Evolutionary conservation across 1,140 invertebrate species (phyloP), one percentile per base, ranked within the genome.

Genomic region (Cotesia glomerata): DNA sequence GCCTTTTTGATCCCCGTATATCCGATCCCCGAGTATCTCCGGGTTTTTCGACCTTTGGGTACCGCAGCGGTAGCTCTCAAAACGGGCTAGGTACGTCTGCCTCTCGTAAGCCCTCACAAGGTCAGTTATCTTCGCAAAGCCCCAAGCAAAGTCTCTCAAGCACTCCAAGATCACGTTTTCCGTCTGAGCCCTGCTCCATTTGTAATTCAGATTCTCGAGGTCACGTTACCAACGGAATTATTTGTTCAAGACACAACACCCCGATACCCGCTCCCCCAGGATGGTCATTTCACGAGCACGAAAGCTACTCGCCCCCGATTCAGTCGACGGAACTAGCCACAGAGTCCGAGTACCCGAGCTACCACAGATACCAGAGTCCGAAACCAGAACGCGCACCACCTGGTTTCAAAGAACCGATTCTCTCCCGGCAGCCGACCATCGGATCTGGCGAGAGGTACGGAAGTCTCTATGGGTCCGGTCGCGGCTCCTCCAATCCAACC

Each of bases 1-100:
- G 92, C 78, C 84, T 94, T 3, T 93, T 93, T 78, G 90, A 92
- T n/a, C 69, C 81, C 0, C 74, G 77, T 14, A 74, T 80, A 5
- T n/a, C 76, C 0, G 81, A 85, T 8, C 36, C 74, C 1, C 61
- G 56, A 14, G 49, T 75, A 14, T 77, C 72, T 0, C 18, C 72
- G 3, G 74, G 74, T 11, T 85, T 86, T 59, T 85, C 84, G 0
- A 86, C 85, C 1, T 86, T 85, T 52, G 84, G 84, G 2, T 80
- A 84, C 8, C 75, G 76, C 45, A 79, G 73, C 11, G 77, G 71
- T 26, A 72, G 69, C 45, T 81, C 73, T 52, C 81, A 76, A 67
- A 86, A 80, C 69, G 80, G 74, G 65, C 80, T 76, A 67, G 51
- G 51, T 61, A 68, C 61, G 14, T 69, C 34, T 59, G 18, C 66